Percentiles rank a stretch among this genome's conserved stretches.
Evolutionary conservation across 2,113 vertebrate genomes (phyloP).

Genomic region (Stomatorhinus ivindoensis): DNA sequence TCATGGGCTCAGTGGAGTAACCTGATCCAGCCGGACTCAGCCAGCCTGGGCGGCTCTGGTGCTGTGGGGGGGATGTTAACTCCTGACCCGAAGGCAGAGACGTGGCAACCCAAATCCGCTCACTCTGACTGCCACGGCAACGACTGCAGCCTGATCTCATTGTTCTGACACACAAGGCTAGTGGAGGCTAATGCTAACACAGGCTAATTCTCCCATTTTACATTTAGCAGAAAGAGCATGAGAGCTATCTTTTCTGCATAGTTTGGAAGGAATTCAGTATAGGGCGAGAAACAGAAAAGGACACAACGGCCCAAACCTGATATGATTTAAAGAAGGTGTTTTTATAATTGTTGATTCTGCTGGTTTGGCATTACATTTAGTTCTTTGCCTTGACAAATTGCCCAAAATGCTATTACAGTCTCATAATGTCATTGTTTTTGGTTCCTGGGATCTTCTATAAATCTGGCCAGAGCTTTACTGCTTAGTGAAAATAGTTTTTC

Average conservation of each 20-base stretch:
- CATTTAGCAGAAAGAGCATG: background rate
- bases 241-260: background rate
- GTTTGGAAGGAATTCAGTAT: background rate
- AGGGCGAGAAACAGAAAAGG: background rate
- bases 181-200: background rate
- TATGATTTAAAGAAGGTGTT: background rate
- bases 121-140: background rate
- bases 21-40: background rate
- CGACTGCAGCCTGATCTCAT: background rate
- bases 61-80: background rate
- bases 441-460: background rate
- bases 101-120: background rate
- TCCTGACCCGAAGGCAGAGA: background rate
- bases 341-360: background rate
- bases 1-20: background rate
- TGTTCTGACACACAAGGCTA: background rate
- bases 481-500: background rate
- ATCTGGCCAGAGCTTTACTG: background rate
- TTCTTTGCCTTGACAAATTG: background rate
- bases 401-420: background rate
- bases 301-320: background rate
- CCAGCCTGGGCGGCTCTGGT: background rate
- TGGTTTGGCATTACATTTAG: background rate
- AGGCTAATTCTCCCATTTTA: background rate
- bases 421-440: background rate